phyloP scores from a whole-genome alignment of 2,888 invertebrate genomes.

The Automeris io region DNA sequence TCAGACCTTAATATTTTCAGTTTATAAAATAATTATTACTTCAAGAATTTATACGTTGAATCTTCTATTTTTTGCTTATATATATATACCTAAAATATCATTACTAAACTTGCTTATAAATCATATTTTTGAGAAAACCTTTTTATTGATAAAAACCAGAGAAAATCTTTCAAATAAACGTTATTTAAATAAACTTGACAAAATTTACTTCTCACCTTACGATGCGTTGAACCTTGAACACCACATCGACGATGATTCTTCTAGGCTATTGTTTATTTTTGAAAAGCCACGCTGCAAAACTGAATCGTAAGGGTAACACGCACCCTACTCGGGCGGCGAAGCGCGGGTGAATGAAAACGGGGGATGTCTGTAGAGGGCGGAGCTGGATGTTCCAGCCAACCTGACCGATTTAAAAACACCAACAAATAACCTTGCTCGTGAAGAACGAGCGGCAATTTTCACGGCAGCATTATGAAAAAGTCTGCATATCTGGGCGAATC shows the following conservation, averaged over 20 bases:
- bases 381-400: constrained; percentile 32
- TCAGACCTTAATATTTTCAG: too few relatives aligned
- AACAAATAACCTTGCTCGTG: constrained; percentile 8
- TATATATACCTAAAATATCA: too few relatives aligned
- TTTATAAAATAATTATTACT: too few relatives aligned
- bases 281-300: constrained; percentile 34
- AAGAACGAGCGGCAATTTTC: constrained; percentile 16
- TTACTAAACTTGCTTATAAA: too few relatives aligned
- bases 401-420: constrained; percentile 31
- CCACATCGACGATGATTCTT: constrained; percentile 2
- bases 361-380: constrained; percentile 57
- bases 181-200: too few relatives aligned
- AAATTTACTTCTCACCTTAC: constrained; percentile 5
- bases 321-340: constrained; percentile 31
- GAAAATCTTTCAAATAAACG: too few relatives aligned
- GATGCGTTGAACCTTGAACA: background rate
- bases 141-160: too few relatives aligned
- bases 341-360: constrained; percentile 64
- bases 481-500: constrained; percentile 34
- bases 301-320: constrained; percentile 20
- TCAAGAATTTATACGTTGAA: too few relatives aligned
- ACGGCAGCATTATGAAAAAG: constrained; percentile 42
- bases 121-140: too few relatives aligned
- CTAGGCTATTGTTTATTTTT: constrained; percentile 40
- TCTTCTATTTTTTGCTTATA: too few relatives aligned